Conservation (phyloP, 2,113 vertebrate genomes). For the Apistogramma diplotaenia region DNA sequence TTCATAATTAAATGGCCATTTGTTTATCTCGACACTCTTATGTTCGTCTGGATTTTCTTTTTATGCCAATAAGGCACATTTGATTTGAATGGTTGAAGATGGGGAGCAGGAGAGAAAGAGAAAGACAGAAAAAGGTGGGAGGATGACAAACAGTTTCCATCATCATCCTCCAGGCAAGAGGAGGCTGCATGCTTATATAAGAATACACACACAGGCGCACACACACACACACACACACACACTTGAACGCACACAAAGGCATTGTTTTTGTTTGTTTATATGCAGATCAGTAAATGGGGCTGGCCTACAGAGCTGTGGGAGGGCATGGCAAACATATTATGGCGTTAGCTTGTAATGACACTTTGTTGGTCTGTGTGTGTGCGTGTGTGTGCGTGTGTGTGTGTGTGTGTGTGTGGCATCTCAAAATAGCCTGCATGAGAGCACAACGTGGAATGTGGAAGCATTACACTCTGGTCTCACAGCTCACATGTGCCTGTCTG, state of each 20-base stretch:
- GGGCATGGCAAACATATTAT: slow-evolving; percentile 38
- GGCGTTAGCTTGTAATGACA: slow-evolving; percentile 49
- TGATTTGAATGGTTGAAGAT: slow-evolving; percentile 50
- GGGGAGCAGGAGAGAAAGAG: slow-evolving; percentile 4
- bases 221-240: background rate
- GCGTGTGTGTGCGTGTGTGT: background rate
- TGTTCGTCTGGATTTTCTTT: slow-evolving; percentile 4
- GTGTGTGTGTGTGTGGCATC: background rate
- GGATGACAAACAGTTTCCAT: slow-evolving; percentile 69
- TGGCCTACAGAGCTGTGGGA: slow-evolving; percentile 40
- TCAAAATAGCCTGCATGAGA: slow-evolving; percentile 24
- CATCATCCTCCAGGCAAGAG: slow-evolving; percentile 60
- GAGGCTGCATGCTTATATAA: slow-evolving; percentile 64
- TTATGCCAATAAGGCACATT: slow-evolving; percentile 10
- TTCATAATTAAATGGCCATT: slow-evolving; percentile 27
- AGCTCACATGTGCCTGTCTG: background rate
- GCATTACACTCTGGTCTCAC: slow-evolving; percentile 3
- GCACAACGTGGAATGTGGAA: background rate
- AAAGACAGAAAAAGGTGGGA: slow-evolving; percentile 48
- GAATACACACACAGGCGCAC: slow-evolving; percentile 38
- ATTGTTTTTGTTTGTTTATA: slow-evolving; percentile 37
- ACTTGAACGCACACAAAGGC: background rate
- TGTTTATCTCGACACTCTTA: background rate
- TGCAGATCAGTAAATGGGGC: slow-evolving; percentile 23
- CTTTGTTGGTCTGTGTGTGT: slow-evolving; percentile 5